Evolutionary conservation across 2,113 vertebrate species (phyloP).

Genomic region (Alaudala cheleensis): DNA sequence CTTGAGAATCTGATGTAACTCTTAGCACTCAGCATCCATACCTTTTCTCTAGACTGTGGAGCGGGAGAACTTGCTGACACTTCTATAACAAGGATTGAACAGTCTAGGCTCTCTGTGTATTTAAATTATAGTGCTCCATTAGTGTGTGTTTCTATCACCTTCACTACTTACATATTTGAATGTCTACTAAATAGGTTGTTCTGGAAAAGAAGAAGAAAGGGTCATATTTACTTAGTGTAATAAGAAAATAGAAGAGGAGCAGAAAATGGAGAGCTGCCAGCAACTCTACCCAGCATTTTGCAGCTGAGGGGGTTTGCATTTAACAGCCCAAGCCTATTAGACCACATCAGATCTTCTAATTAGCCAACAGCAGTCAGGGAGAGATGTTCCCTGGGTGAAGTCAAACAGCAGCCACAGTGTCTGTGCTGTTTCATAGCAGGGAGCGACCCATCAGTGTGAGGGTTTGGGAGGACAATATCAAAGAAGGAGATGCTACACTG

Average conservation of each 20-base stretch:
- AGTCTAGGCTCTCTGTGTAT: background rate
- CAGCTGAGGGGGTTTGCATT: constrained; percentile 20
- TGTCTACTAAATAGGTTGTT: constrained; percentile 39
- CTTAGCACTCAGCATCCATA: background rate
- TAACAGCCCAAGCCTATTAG: constrained; percentile 58
- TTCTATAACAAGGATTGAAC: background rate
- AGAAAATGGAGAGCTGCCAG: constrained; percentile 66
- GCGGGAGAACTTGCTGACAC: background rate
- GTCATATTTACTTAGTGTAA: constrained; percentile 57
- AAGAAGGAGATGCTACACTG: background rate
- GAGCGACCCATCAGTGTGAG: background rate
- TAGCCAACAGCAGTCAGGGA: constrained; percentile 39
- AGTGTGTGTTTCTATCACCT: constrained; percentile 18
- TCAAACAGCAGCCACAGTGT: constrained; percentile 20
- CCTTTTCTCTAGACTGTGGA: background rate
- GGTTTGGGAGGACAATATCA: background rate
- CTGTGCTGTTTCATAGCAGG: background rate
- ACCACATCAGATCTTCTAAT: constrained; percentile 56
- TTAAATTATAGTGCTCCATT: background rate
- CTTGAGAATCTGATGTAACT: background rate
- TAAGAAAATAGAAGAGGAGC: constrained; percentile 62
- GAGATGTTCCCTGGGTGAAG: constrained; percentile 52
- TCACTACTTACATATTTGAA: constrained; percentile 54
- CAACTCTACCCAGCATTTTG: background rate
- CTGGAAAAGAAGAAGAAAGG: constrained; percentile 18